A percentile compares a stretch with the other conserved stretches of the same genome.
Conservation (phyloP, 1,140 invertebrate species). For the Oscheius sp. region DNA sequence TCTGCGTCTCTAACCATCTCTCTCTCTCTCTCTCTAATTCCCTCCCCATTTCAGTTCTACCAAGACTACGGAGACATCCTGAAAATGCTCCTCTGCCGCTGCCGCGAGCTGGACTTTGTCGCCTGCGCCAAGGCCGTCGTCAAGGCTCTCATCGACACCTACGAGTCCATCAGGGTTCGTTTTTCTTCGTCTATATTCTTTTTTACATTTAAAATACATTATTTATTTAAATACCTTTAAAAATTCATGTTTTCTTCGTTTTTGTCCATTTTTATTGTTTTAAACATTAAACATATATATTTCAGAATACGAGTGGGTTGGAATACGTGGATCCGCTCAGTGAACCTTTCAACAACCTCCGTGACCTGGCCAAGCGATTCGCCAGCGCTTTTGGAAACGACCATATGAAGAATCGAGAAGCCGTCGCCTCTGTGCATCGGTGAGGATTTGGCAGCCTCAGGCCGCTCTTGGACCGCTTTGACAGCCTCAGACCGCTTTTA, state of each 20-base stretch:
- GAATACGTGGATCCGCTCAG: conserved; percentile 40
- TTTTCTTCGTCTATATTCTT: not conserved
- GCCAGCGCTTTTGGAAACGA: conserved; percentile 94
- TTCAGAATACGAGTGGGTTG: conserved; percentile 3
- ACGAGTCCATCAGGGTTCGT: conserved; percentile 65
- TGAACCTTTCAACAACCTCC: conserved; percentile 43
- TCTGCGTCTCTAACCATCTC: too few relatives aligned
- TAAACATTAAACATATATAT: conserved; percentile 8
- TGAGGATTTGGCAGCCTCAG: conserved; percentile 49
- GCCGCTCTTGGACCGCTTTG: too few relatives aligned
- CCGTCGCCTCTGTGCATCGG: conserved; percentile 85
- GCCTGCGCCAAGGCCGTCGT: conserved; percentile 92
- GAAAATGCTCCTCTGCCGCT: conserved; percentile 90
- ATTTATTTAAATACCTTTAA: conserved; percentile 8
- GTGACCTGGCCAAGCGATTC: conserved; percentile 93
- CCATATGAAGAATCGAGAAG: conserved; percentile 93
- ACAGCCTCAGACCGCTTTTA: too few relatives aligned
- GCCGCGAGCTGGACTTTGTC: conserved; percentile 93
- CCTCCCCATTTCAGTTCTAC: conserved; percentile 85
- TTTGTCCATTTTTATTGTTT: too few relatives aligned
- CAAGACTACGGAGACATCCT: conserved; percentile 99
- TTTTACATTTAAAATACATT: conserved; percentile 21
- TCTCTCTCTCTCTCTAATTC: too few relatives aligned
- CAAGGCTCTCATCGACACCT: conserved; percentile 81
- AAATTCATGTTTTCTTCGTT: too few relatives aligned